phyloP scores from a whole-genome alignment of 2,113 vertebrate genomes.

The Sterna hirundo region DNA sequence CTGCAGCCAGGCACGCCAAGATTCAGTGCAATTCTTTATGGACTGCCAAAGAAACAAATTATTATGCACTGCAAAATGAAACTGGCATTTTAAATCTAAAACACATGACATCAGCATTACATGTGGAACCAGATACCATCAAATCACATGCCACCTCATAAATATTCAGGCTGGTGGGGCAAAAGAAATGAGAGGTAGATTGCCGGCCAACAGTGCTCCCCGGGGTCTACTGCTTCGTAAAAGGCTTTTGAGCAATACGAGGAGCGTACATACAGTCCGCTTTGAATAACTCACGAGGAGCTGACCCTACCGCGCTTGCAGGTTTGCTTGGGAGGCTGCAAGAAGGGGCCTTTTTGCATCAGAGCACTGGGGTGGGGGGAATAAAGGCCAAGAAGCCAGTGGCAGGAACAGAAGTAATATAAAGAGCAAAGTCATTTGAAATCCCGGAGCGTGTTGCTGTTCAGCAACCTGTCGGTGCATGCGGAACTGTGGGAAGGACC shows the following conservation, averaged over 20 bases:
- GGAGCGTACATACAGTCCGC: not conserved
- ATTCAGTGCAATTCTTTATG: slow-evolving; percentile 45
- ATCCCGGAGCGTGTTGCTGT: not conserved
- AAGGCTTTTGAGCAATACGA: not conserved
- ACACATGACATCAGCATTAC: slow-evolving; percentile 73
- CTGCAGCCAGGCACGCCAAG: slow-evolving; percentile 7
- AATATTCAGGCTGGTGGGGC: slow-evolving; percentile 59
- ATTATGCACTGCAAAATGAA: slow-evolving; percentile 66
- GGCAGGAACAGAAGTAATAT: not conserved
- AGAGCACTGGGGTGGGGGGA: not conserved
- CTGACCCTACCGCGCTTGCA: not conserved
- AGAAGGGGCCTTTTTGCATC: not conserved
- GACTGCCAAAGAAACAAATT: slow-evolving; percentile 68
- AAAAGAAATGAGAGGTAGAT: slow-evolving; percentile 51
- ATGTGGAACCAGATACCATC: slow-evolving; percentile 65
- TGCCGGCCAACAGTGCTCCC: slow-evolving; percentile 41
- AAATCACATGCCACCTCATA: slow-evolving; percentile 69
- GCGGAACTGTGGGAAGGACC: not conserved
- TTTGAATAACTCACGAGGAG: not conserved
- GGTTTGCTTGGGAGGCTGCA: not conserved
- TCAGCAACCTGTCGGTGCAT: not conserved
- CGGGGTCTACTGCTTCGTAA: not conserved
- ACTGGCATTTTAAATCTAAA: slow-evolving; percentile 71
- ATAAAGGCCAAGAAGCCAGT: not conserved
- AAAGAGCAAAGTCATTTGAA: not conserved